Evolutionary conservation across 2,797 vertebrate genomes (phyloP).

Genomic region (Molossus alvarezi): DNA sequence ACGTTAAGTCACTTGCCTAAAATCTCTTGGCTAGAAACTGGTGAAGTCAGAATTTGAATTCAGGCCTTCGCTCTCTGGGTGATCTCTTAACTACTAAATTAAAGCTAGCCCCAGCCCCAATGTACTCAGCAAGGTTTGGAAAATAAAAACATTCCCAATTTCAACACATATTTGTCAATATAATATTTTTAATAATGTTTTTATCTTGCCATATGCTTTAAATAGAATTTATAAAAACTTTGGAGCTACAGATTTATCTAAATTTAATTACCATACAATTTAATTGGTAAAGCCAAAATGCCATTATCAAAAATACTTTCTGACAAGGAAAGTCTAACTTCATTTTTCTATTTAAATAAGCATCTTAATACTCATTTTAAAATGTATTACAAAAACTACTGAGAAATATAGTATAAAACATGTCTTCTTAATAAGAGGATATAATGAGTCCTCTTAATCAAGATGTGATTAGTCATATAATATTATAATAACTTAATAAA

Average conservation of each 20-base stretch:
- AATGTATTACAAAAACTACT: conserved; percentile 11
- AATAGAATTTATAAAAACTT: conserved; percentile 12
- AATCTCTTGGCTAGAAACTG: not conserved
- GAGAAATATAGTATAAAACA: not conserved
- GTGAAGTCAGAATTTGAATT: not conserved
- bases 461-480: not conserved
- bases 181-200: conserved; percentile 32
- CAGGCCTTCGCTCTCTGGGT: not conserved
- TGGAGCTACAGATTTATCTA: not conserved
- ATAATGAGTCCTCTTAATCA: not conserved
- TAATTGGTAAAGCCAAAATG: not conserved
- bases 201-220: not conserved
- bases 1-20: not conserved
- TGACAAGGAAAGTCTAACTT: not conserved
- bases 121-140: not conserved
- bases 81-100: not conserved
- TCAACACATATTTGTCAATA: not conserved
- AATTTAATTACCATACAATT: not conserved
- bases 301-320: not conserved
- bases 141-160: conserved; percentile 36
- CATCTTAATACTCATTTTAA: not conserved
- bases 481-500: conserved; percentile 47
- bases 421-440: not conserved
- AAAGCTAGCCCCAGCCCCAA: not conserved
- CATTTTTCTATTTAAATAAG: conserved; percentile 1